Evolutionary conservation across 2,888 invertebrate genomes (phyloP).

Genomic region (Cheilosia grossa): DNA sequence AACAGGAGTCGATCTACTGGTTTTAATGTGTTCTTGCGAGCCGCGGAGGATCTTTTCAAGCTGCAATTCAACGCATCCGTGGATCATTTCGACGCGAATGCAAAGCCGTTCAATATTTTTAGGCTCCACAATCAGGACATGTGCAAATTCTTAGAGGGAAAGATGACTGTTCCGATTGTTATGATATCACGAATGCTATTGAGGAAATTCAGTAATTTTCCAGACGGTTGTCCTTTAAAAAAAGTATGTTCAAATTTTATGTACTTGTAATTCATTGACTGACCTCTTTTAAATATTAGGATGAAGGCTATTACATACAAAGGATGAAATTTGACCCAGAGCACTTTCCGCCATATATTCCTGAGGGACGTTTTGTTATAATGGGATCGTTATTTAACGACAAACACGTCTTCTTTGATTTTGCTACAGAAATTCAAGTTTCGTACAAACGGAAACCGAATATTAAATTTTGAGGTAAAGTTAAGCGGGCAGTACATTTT

Average conservation of each 20-base stretch:
- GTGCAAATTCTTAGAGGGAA: not conserved
- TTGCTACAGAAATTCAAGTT: too few species aligned
- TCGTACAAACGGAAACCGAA: too few species aligned
- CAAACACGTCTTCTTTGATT: too few species aligned
- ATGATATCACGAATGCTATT: not conserved
- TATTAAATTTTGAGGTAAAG: too few species aligned
- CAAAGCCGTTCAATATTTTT: not conserved
- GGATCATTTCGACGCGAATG: not conserved
- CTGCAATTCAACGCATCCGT: not conserved
- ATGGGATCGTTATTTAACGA: too few species aligned
- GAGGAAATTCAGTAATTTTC: not conserved
- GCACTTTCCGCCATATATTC: not conserved
- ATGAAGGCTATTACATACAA: not conserved
- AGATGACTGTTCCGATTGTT: not conserved
- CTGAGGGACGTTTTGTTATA: not conserved
- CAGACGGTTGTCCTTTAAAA: not conserved
- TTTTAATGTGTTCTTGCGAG: not conserved
- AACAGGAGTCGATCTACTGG: not conserved
- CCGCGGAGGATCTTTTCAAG: not conserved
- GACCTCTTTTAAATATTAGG: not conserved
- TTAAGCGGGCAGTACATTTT: too few species aligned
- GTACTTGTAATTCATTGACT: too few species aligned
- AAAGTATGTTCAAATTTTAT: not conserved
- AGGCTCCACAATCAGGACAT: not conserved
- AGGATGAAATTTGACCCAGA: not conserved